Base-by-base conservation (phyloP, 2,797 vertebrate species). In the Malacoctenus gilli region DNA sequence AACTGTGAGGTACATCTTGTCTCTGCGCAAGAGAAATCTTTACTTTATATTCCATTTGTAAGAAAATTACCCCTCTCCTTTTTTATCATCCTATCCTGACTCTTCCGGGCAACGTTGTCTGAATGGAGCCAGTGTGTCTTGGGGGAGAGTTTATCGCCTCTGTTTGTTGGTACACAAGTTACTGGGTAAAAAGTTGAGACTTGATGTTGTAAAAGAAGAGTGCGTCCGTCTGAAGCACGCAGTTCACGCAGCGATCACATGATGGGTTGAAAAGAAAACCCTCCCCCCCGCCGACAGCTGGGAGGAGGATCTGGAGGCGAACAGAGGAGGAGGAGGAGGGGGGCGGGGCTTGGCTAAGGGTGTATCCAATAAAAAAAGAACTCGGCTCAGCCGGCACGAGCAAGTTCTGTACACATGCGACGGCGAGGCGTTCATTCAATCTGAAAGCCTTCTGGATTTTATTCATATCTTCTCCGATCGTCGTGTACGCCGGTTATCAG, bases 301-400 rank as follows among this genome's bases (percentile, higher is more conserved):
- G 39, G 9, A 4, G 49, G 28, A 14, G 36, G 35, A 4, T 18
- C 5, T 6, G 25, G 25, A 28, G 5, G 25, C 4, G 4, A 11
- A 12, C n/a, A 3, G 30, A 12, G 8, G 30, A 12, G 30, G 8
- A 12, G 30, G 23, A 12, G 23, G 9, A 11, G 15, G 11, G 19
- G 7, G 63, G 74, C 72, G 36, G 69, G 38, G 25, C 61, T 16
- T 36, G 57, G 0, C 1, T 20, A 19, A 28, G 48, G 69, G 67
- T 14, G 67, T 58, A 68, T 48, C 75, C 79, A 77, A 80, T 82
- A 84, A 79, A 50, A 22, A 40, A 40, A 40, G 14, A 35, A 18
- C 36, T 14, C 20, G 22, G 11, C 7, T 14, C 10, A 18, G 62
- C 83, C 72, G 78, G 83, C 59, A 48, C 14, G 20, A 78, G 21